Evolutionary conservation across 2,113 vertebrate genomes (phyloP), one percentile per base, ranked within the genome.

Genomic region (Chionodraco myersi): DNA sequence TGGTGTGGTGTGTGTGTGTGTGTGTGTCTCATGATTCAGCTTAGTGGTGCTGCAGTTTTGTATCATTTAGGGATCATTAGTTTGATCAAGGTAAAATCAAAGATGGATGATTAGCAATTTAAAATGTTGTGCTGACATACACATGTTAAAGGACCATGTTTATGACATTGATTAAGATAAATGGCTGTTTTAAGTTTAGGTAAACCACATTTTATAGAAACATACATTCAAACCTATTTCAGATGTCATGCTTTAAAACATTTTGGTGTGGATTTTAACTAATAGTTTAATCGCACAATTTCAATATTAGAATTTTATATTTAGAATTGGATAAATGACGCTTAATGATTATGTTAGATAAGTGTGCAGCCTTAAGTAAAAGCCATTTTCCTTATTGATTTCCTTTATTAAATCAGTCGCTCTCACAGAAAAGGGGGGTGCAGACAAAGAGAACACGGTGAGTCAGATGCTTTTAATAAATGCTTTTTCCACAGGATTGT

Each of bases 381-480:
- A 60, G 48, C 44, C 36, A 45, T 71, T 52, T 75, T 60, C 13
- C 2, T 10, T 56, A 80, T 80, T 82, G 62, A 84, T 86, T 86
- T 76, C 4, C 16, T 30, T 58, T 41, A 85, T 82, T 65, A 61
- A 73, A 85, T 77, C 51, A 82, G 48, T 8, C 7, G 2, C 15
- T 14, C 49, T 59, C 30, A 60, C 59, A 72, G 63, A 26, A 13
- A 41, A 56, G 53, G 18, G 36, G 52, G 49, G 57, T 10, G 18
- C 4, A 52, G 48, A 61, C 73, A 70, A 59, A 52, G 58, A 59
- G 30, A 34, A 34, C 21, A 41, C 21, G 66, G 51, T 67, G 34
- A 72, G 5, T 66, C 23, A n/a, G 47, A 72, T 21, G 72, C 70
- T 70, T 62, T 82, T 21, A 21, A 21, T 21, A 21, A 21, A 21